phyloP scores from a whole-genome alignment of 2,888 invertebrate genomes.

The Folsomia candida region DNA sequence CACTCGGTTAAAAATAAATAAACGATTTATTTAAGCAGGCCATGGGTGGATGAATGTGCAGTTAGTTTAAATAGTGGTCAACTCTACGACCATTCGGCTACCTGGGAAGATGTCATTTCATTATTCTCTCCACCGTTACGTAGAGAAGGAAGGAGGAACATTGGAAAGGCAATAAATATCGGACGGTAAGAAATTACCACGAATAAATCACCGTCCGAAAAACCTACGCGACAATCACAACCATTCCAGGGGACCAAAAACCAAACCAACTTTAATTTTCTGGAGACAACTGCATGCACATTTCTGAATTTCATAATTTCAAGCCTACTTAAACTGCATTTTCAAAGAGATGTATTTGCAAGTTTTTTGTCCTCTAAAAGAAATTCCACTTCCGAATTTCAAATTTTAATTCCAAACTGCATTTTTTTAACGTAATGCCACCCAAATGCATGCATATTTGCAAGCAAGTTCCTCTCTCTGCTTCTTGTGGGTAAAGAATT shows the following conservation, averaged over 20 bases:
- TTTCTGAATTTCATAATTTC: too few relatives aligned
- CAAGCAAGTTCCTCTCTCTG: too few relatives aligned
- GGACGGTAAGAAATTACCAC: neutral
- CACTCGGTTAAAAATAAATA: neutral
- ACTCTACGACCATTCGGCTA: neutral
- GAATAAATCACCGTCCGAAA: slow-evolving; percentile 1
- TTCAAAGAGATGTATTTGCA: too few relatives aligned
- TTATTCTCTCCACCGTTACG: neutral
- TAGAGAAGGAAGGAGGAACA: neutral
- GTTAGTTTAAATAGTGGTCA: neutral
- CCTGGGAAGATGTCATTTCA: slow-evolving; percentile 3
- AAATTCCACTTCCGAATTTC: too few relatives aligned
- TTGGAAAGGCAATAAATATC: neutral
- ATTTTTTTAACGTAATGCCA: too few relatives aligned
- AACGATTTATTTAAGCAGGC: too few relatives aligned
- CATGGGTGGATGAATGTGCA: neutral
- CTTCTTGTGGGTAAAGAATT: too few relatives aligned
- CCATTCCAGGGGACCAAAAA: neutral
- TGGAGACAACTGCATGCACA: neutral
- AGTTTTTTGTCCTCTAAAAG: too few relatives aligned
- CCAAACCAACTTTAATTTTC: neutral
- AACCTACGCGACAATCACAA: neutral
- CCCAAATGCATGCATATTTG: too few relatives aligned
- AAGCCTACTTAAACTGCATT: too few relatives aligned
- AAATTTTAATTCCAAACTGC: too few relatives aligned